Evolutionary conservation across 2,888 invertebrate species (phyloP), one percentile per base, ranked within the genome.

Genomic region (Muscina levida): DNA sequence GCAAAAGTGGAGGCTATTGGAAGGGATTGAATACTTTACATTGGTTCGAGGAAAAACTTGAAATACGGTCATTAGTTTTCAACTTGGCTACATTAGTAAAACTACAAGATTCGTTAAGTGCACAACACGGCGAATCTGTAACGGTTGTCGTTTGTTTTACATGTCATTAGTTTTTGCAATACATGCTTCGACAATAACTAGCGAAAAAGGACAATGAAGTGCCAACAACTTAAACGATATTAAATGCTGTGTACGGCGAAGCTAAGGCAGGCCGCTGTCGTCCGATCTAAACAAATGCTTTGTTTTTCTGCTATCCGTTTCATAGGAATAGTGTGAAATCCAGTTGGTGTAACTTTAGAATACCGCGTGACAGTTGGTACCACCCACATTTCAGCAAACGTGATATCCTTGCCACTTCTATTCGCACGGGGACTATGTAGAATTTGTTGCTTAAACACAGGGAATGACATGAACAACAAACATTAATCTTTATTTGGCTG

Each of bases 401-500:
- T 31, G 31, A 31, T 31, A 31, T 31, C 31, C 44, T 44, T 10
- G 10, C 44, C 13, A 44, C n/a, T n/a, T 13, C 44, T 2, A 44
- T 11, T 44, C 5, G 2, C 44, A 11, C 13, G 11, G 19, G 19
- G 19, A 22, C 22, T 15, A 2, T 59, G 37, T 59, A 4, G 17
- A 11, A 1, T n/a, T 15, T 42, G 39, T 62, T 62, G 48, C 19
- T 48, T 13, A 53, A 59, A 39, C 39, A 37, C 59, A 57, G 11
- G 46, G 39, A 57, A 31, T 51, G 70, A 66, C 44, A 22, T 48
- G 72, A 70, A 72, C 62, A 56, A 65, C 74, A 65, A 56, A 70
- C 82, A 84, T 84, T 84, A 84, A 84, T 84, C 84, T 82, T 84
- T 84, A 83, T 84, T 83, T 83, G 77, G 67, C 77, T 84, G 84